A percentile compares a stretch with the other conserved stretches of the same genome.
Evolutionary conservation across 2,888 invertebrate species (phyloP).

Genomic region (Pollenia labialis): DNA sequence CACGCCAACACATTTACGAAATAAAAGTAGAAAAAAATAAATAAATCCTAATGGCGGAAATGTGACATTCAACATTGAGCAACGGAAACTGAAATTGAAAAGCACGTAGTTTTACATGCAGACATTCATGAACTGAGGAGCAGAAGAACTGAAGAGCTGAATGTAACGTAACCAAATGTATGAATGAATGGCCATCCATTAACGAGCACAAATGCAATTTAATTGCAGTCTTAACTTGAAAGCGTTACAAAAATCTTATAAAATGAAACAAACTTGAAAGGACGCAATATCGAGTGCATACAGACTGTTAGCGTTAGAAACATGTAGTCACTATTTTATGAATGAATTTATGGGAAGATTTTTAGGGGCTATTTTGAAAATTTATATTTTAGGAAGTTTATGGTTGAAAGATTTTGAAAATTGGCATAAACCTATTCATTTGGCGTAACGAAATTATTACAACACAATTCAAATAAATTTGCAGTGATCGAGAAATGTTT

Average conservation of each 20-base stretch:
- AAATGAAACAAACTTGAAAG: conserved; percentile 1
- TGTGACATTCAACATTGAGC: conserved; percentile 66
- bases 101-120: conserved; percentile 54
- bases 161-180: conserved; percentile 44
- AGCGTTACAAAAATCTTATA: conserved; percentile 7
- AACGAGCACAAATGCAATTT: conserved; percentile 63
- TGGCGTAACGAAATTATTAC: too few species aligned
- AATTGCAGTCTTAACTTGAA: conserved; percentile 55
- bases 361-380: conserved; percentile 2
- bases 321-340: conserved; percentile 7
- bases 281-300: background rate
- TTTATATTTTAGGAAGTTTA: background rate
- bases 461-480: too few species aligned
- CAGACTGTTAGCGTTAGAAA: background rate
- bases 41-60: conserved; percentile 60
- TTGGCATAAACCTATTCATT: background rate
- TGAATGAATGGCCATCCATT: conserved; percentile 57
- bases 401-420: background rate
- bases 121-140: background rate
- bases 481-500: too few species aligned
- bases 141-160: background rate
- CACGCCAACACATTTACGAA: conserved; percentile 9
- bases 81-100: conserved; percentile 62
- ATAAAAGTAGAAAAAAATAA: conserved; percentile 30
- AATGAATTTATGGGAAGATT: conserved; percentile 1